Evolutionary conservation across 2,113 vertebrate genomes (phyloP), one percentile per base, ranked within the genome.

Genomic region (Protobothrops flavoviridis): DNA sequence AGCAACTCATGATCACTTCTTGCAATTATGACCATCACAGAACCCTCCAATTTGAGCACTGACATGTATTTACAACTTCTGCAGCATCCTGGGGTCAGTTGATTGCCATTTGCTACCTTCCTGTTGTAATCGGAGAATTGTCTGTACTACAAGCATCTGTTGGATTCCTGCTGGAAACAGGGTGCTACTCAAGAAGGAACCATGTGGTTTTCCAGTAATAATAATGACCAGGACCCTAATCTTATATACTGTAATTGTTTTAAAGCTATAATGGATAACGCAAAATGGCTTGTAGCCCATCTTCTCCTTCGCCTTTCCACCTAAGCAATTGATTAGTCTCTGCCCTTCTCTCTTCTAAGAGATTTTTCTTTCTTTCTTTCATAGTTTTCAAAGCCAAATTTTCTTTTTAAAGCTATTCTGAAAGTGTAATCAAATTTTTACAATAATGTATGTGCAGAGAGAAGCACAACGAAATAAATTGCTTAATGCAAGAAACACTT

Each of bases 371-470:
- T 52, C 56, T n/a, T 4, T 23, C 15, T 52, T 61, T 24, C 2
- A 91, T 61, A 87, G 92, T 93, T 88, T 94, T 39, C 33, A 94
- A 95, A 90, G 52, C 94, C 93, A 91, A 56, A 90, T 33, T 74
- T 0, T 3, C 64, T 15, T 85, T 87, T 91, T 90, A 91, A 95
- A 87, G 95, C 69, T 94, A 94, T 81, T 90, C 61, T 88, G 56
- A 85, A 92, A 95, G 94, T 55, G 29, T 86, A 91, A 96, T 88
- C 90, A 93, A 93, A 94, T 93, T 94, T 93, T 90, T 87, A 90
- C 55, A 85, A 64, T 12, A 6, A 94, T 95, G 69, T 56, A 87
- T 88, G 48, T 1, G 0, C 17, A 85, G 64, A 69, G 95, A 85
- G 90, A 94, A 96, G 94, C 94, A 96, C 90, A 94, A 94, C 95